Evolutionary conservation across 2,113 vertebrate genomes (phyloP).

Genomic region (Chaenogobius annularis): DNA sequence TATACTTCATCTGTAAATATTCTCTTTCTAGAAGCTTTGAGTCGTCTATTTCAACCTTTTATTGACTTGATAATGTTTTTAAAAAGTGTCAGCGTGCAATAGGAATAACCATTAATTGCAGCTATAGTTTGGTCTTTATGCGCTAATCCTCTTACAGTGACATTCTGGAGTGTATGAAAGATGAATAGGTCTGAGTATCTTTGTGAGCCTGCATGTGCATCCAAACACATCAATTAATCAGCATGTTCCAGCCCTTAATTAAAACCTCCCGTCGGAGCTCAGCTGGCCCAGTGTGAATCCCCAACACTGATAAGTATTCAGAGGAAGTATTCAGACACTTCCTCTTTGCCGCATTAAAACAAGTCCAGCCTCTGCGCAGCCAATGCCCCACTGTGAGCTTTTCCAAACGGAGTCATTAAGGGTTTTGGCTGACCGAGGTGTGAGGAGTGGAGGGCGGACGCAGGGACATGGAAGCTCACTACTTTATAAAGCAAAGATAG

Average conservation of each 20-base stretch:
- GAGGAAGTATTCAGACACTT: background rate
- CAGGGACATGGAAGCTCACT: background rate
- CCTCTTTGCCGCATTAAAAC: background rate
- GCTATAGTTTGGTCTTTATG: no score
- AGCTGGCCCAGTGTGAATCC: constrained; percentile 3
- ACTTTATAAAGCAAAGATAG: background rate
- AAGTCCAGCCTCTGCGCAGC: background rate
- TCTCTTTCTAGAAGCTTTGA: no score
- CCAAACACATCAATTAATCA: constrained; percentile 11
- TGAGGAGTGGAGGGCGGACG: background rate
- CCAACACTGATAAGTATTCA: constrained; percentile 2
- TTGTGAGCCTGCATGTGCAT: background rate
- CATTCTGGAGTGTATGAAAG: background rate
- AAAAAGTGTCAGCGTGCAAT: no score
- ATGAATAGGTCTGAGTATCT: background rate
- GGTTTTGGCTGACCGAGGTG: constrained; percentile 4
- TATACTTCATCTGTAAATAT: no score
- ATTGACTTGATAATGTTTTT: no score
- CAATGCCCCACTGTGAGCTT: constrained; percentile 5
- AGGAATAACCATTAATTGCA: no score
- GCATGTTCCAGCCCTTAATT: constrained; percentile 6
- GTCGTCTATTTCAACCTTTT: no score
- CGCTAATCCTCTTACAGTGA: background rate
- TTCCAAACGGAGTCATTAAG: constrained; percentile 5
- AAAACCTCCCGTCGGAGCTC: constrained; percentile 4